Evolutionary conservation across 2,797 vertebrate species (phyloP).

Genomic region (Philypnodon macrostomus): DNA sequence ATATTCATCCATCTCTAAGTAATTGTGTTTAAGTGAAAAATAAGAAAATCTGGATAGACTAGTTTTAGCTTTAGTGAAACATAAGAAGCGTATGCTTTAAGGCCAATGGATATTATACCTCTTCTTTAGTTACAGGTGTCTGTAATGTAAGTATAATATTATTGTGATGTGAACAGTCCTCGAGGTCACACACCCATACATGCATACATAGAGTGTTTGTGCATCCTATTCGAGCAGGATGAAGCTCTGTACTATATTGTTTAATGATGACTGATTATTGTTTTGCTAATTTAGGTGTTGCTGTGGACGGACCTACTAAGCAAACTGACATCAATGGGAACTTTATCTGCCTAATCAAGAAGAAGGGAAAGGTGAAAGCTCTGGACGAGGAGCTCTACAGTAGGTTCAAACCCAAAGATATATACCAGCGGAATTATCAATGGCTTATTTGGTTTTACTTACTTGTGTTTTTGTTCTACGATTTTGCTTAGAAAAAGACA

Average conservation of each 20-base stretch:
- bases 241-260: neutral
- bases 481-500: constrained; percentile 82
- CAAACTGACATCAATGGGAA: constrained; percentile 73
- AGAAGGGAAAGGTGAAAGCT: constrained; percentile 91
- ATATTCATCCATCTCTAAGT: too few relatives aligned
- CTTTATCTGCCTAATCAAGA: constrained; percentile 87
- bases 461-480: neutral
- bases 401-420: constrained; percentile 75
- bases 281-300: constrained; percentile 90
- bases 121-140: too few relatives aligned
- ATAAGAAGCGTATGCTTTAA: too few relatives aligned
- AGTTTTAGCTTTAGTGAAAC: too few relatives aligned
- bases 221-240: constrained; percentile 53
- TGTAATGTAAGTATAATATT: too few relatives aligned
- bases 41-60: too few relatives aligned
- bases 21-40: too few relatives aligned
- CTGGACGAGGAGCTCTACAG: constrained; percentile 90
- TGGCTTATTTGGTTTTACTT: constrained; percentile 6
- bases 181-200: too few relatives aligned
- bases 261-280: too few relatives aligned
- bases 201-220: constrained; percentile 43
- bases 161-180: too few relatives aligned
- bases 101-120: too few relatives aligned
- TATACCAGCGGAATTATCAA: too few relatives aligned
- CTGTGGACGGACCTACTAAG: constrained; percentile 86